Percentiles rank a stretch among this genome's conserved stretches.
Conservation (phyloP, 2,888 invertebrate species). For the Apamea sordens region DNA sequence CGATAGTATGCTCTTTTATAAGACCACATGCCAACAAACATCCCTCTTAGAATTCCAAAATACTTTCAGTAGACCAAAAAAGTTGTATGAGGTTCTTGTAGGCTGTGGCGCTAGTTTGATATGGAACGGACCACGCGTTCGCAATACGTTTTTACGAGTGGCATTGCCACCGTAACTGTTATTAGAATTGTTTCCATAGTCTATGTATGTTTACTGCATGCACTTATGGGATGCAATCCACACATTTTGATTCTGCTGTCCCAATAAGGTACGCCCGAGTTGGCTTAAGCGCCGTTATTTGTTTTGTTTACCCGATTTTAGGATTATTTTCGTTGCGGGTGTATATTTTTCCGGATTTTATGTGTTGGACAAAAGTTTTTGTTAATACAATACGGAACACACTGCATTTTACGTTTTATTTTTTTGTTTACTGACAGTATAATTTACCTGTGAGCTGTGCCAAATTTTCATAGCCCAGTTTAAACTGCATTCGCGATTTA, state of each 20-base stretch:
- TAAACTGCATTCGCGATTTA: neutral
- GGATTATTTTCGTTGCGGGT: conserved; percentile 27
- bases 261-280: conserved; percentile 50
- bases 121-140: conserved; percentile 72
- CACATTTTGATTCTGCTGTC: conserved; percentile 56
- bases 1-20: conserved; percentile 66
- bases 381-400: neutral
- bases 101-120: conserved; percentile 50
- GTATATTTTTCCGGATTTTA: conserved; percentile 21
- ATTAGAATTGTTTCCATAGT: conserved; percentile 81
- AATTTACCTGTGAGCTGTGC: neutral
- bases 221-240: conserved; percentile 72
- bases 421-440: neutral
- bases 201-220: conserved; percentile 72
- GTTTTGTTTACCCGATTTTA: conserved; percentile 35
- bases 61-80: conserved; percentile 20
- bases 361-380: neutral
- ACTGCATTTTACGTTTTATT: neutral
- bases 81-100: conserved; percentile 6
- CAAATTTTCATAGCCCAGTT: neutral
- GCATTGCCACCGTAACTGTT: conserved; percentile 80
- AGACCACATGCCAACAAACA: conserved; percentile 36
- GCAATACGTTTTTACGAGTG: conserved; percentile 85
- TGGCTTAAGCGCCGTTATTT: conserved; percentile 40
- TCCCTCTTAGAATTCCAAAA: fast-evolving